These are phyloP conservation scores for Camponotus pennsylvanicus DNA, from an alignment of 1,140 invertebrate species.

Conservation along the genomic window DNA sequence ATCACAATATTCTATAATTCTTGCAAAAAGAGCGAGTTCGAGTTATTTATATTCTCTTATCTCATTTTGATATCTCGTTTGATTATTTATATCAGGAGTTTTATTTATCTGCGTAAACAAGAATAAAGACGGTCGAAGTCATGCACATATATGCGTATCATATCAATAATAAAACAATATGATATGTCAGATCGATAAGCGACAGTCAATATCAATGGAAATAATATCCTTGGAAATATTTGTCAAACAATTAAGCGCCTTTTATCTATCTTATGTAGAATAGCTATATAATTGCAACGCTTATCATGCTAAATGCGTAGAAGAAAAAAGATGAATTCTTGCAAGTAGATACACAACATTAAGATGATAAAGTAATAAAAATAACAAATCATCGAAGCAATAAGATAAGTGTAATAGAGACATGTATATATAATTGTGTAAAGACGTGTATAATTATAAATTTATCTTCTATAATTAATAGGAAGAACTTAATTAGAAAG, in stretches of 20 bases:
- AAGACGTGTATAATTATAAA: neutral
- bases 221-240: neutral
- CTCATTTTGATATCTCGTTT: neutral
- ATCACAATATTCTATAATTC: neutral
- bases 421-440: conserved; percentile 12
- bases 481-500: conserved; percentile 7
- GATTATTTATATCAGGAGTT: neutral
- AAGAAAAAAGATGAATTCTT: neutral
- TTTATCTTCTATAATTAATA: neutral
- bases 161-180: neutral
- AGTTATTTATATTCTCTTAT: neutral
- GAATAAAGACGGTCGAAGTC: conserved; percentile 13
- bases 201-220: neutral
- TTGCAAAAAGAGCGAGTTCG: neutral
- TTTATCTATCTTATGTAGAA: conserved; percentile 1
- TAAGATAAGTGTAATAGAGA: conserved; percentile 12
- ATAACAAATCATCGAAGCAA: conserved; percentile 49
- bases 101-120: conserved; percentile 31
- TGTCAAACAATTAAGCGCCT: neutral
- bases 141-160: conserved; percentile 28
- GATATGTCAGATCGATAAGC: neutral
- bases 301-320: conserved; percentile 22
- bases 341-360: neutral
- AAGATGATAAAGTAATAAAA: conserved; percentile 35
- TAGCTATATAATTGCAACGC: neutral